Percentiles rank a stretch among this genome's conserved stretches.
phyloP scores from a whole-genome alignment of 1,140 invertebrate species.

The Whitmania pigra region DNA sequence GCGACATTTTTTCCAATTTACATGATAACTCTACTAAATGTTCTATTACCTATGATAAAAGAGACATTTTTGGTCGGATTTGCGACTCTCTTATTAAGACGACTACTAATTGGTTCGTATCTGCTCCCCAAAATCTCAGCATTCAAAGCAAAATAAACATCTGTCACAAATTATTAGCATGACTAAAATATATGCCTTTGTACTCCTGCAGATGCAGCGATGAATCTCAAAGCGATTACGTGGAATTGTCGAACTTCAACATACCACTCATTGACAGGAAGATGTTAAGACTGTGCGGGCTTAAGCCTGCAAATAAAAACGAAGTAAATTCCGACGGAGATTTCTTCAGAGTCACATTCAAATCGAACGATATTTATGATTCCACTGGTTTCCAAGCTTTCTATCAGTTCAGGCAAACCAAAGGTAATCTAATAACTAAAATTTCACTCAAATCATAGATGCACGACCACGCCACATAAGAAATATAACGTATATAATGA shows the following conservation, averaged over 20 bases:
- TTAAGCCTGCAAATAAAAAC: background rate
- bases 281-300: constrained; percentile 68
- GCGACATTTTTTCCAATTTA: background rate
- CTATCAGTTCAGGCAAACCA: constrained; percentile 15
- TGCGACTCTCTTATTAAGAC: too few species aligned
- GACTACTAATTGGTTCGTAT: too few species aligned
- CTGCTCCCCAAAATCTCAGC: too few species aligned
- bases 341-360: constrained; percentile 80
- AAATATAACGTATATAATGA: too few species aligned
- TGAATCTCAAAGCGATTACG: constrained; percentile 72
- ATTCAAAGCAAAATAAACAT: too few species aligned
- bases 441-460: background rate
- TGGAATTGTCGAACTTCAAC: constrained; percentile 76
- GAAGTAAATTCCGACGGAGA: constrained; percentile 56
- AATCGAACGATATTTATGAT: constrained; percentile 44
- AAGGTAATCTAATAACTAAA: constrained; percentile 1
- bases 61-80: too few species aligned
- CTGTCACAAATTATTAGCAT: background rate
- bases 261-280: constrained; percentile 52
- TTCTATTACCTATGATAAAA: too few species aligned
- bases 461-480: too few species aligned
- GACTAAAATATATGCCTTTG: background rate
- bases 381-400: constrained; percentile 11
- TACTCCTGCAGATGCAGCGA: constrained; percentile 58
- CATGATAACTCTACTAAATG: too few species aligned